A percentile compares a stretch with the other conserved stretches of the same genome.
Conservation (phyloP, 2,113 vertebrate species). For the Mohoua ochrocephala region DNA sequence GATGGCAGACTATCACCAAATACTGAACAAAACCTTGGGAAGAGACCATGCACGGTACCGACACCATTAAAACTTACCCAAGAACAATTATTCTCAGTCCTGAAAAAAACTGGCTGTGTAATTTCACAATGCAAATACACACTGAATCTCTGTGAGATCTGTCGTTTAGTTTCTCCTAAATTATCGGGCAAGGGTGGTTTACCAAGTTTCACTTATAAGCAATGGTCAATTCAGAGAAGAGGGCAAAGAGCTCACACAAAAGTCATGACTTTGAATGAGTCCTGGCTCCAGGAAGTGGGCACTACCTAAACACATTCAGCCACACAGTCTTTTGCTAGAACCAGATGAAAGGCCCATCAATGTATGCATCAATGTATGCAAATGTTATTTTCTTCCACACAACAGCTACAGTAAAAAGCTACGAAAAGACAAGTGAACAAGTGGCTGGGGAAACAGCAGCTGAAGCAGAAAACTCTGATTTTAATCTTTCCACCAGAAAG, state of each 20-base stretch:
- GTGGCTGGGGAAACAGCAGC: neutral
- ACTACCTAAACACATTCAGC: neutral
- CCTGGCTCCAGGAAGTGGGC: neutral
- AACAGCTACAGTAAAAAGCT: neutral
- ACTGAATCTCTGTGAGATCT: neutral
- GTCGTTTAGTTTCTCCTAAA: neutral
- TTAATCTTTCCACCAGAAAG: neutral
- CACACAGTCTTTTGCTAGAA: neutral
- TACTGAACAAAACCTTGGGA: neutral
- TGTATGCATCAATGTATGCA: neutral
- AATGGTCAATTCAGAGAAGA: neutral
- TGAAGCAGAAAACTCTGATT: neutral
- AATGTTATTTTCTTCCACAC: neutral
- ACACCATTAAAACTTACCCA: neutral
- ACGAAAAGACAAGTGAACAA: neutral
- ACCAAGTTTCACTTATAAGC: neutral
- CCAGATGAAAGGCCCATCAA: neutral
- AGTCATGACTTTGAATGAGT: accelerated
- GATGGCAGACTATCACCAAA: neutral
- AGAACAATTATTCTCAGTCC: neutral
- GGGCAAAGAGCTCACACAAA: neutral
- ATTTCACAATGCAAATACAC: neutral
- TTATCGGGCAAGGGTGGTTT: neutral
- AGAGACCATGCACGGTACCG: neutral
- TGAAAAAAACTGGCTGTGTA: neutral